Percentiles rank a stretch among this genome's conserved stretches.
Evolutionary conservation across 2,113 vertebrate species (phyloP).

Genomic region (Physeter macrocephalus): DNA sequence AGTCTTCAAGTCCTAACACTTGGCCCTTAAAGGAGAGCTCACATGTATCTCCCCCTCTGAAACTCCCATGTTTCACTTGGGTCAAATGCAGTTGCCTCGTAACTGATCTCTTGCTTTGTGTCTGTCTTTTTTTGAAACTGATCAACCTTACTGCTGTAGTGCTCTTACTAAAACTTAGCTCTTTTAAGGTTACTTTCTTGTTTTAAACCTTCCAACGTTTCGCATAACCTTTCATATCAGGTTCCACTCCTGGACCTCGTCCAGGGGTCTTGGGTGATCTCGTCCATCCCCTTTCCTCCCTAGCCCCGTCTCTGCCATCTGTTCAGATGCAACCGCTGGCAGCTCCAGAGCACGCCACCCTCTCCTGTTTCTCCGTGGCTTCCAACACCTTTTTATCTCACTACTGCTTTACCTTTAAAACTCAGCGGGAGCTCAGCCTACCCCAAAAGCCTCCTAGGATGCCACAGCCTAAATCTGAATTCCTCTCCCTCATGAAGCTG

Average conservation of each 20-base stretch:
- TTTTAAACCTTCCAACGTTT: not conserved
- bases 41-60: not conserved
- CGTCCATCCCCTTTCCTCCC: not conserved
- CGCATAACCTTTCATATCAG: not conserved
- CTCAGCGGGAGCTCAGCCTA: not conserved
- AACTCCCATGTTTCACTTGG: not conserved
- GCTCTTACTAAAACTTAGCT: not conserved
- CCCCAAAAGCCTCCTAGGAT: not conserved
- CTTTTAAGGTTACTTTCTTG: not conserved
- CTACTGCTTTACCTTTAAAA: not conserved
- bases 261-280: not conserved
- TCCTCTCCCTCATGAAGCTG: not conserved
- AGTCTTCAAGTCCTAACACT: not conserved
- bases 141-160: not conserved
- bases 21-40: not conserved
- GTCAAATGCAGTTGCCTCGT: not conserved
- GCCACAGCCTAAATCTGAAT: not conserved
- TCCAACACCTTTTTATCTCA: not conserved
- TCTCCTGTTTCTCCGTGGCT: not conserved
- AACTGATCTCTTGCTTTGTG: not conserved
- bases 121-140: not conserved
- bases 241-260: not conserved
- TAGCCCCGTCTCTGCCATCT: too few species aligned
- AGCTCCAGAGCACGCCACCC: not conserved
- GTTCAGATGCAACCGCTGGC: not conserved